phyloP scores from a whole-genome alignment of 1,140 invertebrate genomes.

The Melanaphis sacchari region DNA sequence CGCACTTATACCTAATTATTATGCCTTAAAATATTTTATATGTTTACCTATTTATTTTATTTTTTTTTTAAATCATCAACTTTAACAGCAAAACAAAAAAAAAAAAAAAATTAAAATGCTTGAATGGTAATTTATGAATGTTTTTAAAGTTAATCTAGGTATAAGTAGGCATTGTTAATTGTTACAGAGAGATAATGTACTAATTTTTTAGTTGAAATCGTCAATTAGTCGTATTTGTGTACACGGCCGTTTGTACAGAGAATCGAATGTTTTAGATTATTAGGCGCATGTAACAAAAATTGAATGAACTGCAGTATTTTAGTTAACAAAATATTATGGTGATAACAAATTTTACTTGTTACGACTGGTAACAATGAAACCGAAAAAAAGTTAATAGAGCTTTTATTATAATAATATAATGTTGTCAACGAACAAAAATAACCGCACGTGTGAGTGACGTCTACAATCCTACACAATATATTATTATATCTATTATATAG shows the following conservation, averaged over 20 bases:
- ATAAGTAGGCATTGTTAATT: background rate
- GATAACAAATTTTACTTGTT: background rate
- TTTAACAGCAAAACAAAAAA: background rate
- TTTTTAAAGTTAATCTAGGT: background rate
- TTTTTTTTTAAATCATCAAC: background rate
- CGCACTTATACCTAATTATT: background rate
- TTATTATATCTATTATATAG: conserved; percentile 1
- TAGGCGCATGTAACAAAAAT: background rate
- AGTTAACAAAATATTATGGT: background rate
- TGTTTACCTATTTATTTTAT: background rate
- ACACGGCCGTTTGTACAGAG: background rate
- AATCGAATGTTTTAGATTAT: conserved; percentile 12
- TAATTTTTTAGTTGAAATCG: background rate
- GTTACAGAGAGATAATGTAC: background rate
- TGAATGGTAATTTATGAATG: background rate
- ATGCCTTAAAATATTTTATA: background rate
- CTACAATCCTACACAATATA: background rate
- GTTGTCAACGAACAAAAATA: background rate
- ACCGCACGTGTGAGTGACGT: conserved; percentile 33
- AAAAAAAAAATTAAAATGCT: no score
- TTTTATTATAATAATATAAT: background rate
- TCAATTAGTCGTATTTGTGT: conserved; percentile 22
- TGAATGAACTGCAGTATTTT: background rate
- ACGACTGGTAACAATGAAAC: background rate
- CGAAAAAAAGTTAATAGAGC: background rate